Percentiles rank a stretch among this genome's conserved stretches.
Evolutionary conservation across 2,797 vertebrate species (phyloP).

Genomic region (Psittacula derbiana): DNA sequence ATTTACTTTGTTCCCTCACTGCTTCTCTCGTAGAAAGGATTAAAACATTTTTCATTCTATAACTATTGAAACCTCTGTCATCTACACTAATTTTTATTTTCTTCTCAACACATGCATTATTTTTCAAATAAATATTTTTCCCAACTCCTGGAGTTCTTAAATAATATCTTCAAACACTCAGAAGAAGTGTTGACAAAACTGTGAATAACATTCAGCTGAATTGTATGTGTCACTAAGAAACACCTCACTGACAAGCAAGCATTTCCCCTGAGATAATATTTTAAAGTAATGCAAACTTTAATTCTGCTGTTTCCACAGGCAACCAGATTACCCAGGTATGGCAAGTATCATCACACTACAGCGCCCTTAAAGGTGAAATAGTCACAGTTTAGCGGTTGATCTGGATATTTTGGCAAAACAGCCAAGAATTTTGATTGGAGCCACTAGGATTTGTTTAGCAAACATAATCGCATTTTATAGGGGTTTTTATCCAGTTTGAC

Average conservation of each 20-base stretch:
- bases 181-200: conserved; percentile 19
- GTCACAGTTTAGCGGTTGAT: neutral
- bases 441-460: neutral
- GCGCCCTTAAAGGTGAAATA: neutral
- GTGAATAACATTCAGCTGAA: conserved; percentile 14
- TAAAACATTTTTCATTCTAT: conserved; percentile 32
- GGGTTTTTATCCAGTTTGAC: neutral
- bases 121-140: conserved; percentile 17
- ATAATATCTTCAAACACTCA: conserved; percentile 17
- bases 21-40: neutral
- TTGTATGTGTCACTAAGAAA: neutral
- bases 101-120: conserved; percentile 29
- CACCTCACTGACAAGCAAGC: neutral
- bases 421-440: neutral
- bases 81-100: conserved; percentile 11
- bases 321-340: neutral
- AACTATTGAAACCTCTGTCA: neutral
- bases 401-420: neutral
- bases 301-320: neutral
- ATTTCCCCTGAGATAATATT: neutral
- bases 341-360: neutral
- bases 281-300: neutral
- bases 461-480: neutral
- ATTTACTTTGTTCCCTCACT: conserved; percentile 24
- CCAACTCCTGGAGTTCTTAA: neutral